Evolutionary conservation across 2,113 vertebrate genomes (phyloP).

Genomic region (Ictalurus furcatus): DNA sequence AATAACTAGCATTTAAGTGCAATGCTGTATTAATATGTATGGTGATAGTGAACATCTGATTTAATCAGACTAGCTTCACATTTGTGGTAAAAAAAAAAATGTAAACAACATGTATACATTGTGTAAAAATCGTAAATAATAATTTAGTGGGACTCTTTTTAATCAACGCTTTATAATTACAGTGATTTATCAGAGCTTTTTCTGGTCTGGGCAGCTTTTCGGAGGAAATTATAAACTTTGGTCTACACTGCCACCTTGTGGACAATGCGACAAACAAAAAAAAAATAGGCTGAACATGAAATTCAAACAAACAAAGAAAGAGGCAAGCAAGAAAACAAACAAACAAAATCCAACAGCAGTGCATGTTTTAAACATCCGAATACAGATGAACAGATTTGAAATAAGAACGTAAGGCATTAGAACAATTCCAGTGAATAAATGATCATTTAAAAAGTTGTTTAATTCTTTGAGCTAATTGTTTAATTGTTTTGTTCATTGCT

Average conservation of each 20-base stretch:
- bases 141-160: background rate
- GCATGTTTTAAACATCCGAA: background rate
- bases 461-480: background rate
- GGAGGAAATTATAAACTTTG: background rate
- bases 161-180: background rate
- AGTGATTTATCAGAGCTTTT: background rate
- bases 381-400: background rate
- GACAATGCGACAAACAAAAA: background rate
- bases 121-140: background rate
- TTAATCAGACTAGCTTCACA: too few species aligned
- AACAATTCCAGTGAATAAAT: background rate
- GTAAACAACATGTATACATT: background rate
- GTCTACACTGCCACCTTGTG: slow-evolving; percentile 23
- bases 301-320: background rate
- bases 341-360: background rate
- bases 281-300: background rate
- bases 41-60: background rate
- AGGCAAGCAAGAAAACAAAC: background rate
- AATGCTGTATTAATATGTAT: background rate
- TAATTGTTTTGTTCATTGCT: background rate
- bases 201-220: background rate
- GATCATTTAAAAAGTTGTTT: background rate
- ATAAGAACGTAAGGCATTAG: too few species aligned
- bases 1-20: background rate
- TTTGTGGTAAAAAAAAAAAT: background rate